A percentile compares a stretch with the other conserved stretches of the same genome.
Evolutionary conservation across 2,113 vertebrate genomes (phyloP).

Genomic region (Hyperoodon ampullatus): DNA sequence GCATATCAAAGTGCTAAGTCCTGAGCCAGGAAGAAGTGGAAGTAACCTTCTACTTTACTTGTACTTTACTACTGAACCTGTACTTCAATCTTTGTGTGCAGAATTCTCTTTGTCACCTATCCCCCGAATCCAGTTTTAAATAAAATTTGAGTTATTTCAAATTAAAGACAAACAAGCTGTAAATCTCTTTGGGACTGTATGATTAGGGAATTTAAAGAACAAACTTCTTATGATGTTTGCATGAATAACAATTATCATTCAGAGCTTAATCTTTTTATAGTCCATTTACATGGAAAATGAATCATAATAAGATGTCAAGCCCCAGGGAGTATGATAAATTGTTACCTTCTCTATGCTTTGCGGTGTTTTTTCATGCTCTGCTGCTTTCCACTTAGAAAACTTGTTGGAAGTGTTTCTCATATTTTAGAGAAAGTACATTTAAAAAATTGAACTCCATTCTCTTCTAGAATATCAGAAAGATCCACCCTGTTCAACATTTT

Average conservation of each 20-base stretch:
- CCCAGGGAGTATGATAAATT: conserved; percentile 71
- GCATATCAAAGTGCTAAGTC: neutral
- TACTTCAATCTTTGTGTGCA: conserved; percentile 26
- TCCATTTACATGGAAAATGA: conserved; percentile 78
- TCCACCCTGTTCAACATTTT: neutral
- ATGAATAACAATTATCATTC: conserved; percentile 75
- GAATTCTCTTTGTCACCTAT: conserved; percentile 67
- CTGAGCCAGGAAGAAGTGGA: conserved; percentile 35
- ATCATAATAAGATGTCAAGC: conserved; percentile 72
- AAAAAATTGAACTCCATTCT: conserved; percentile 35
- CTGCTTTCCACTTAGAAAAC: conserved; percentile 56
- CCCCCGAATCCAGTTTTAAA: conserved; percentile 26
- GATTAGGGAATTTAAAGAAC: conserved; percentile 70
- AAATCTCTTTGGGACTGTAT: conserved; percentile 66
- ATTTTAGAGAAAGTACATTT: conserved; percentile 63
- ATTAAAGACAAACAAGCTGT: neutral
- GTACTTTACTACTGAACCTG: too few relatives aligned
- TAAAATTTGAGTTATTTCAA: conserved; percentile 75
- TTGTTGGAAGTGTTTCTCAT: conserved; percentile 44
- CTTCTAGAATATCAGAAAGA: conserved; percentile 58
- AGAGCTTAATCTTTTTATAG: conserved; percentile 73
- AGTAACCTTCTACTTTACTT: neutral
- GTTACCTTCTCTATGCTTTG: conserved; percentile 54
- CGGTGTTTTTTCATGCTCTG: conserved; percentile 70
- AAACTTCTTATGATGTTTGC: conserved; percentile 67